Conservation (phyloP, 2,888 invertebrate species). For the Cryptocephalus primarius region DNA sequence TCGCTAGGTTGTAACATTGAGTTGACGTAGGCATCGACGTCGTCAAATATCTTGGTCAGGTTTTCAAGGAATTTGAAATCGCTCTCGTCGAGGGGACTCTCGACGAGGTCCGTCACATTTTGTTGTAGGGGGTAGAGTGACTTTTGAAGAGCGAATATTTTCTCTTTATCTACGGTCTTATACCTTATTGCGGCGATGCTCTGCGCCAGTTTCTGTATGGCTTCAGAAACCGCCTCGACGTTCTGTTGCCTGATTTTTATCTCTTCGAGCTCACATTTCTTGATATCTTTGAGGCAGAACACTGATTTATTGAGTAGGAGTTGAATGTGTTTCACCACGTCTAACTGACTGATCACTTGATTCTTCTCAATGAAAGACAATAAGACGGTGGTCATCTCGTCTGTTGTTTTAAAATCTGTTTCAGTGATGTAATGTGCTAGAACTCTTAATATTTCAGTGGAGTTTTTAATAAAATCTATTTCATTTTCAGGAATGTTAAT, state of each 20-base stretch:
- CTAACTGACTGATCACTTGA: slow-evolving; percentile 7
- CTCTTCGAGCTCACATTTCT: slow-evolving; percentile 15
- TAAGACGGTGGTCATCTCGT: slow-evolving; percentile 9
- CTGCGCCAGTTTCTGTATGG: slow-evolving; percentile 25
- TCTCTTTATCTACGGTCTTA: slow-evolving; percentile 20
- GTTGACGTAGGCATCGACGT: slow-evolving; percentile 17
- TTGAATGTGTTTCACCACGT: slow-evolving; percentile 15
- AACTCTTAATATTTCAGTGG: slow-evolving; percentile 4
- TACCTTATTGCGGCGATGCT: slow-evolving; percentile 29
- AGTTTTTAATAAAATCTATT: slow-evolving; percentile 8
- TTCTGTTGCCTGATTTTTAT: slow-evolving; percentile 18
- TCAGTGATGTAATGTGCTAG: slow-evolving; percentile 11
- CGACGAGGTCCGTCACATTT: slow-evolving; percentile 28
- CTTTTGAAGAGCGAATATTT: slow-evolving; percentile 26
- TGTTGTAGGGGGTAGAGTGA: slow-evolving; percentile 29
- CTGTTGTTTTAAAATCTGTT: slow-evolving; percentile 7
- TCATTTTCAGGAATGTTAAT: slow-evolving; percentile 10
- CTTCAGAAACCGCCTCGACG: slow-evolving; percentile 23
- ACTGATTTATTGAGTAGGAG: slow-evolving; percentile 17
- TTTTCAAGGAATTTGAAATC: slow-evolving; percentile 22
- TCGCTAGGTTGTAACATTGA: slow-evolving; percentile 12
- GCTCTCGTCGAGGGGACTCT: slow-evolving; percentile 19
- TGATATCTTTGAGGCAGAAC: slow-evolving; percentile 16
- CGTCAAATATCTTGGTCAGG: slow-evolving; percentile 19
- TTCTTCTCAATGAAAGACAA: slow-evolving; percentile 12